A percentile compares a stretch with the other conserved stretches of the same genome.
Conservation (phyloP, 2,113 vertebrate genomes). For the Pseudorhombus dupliciocellatus region DNA sequence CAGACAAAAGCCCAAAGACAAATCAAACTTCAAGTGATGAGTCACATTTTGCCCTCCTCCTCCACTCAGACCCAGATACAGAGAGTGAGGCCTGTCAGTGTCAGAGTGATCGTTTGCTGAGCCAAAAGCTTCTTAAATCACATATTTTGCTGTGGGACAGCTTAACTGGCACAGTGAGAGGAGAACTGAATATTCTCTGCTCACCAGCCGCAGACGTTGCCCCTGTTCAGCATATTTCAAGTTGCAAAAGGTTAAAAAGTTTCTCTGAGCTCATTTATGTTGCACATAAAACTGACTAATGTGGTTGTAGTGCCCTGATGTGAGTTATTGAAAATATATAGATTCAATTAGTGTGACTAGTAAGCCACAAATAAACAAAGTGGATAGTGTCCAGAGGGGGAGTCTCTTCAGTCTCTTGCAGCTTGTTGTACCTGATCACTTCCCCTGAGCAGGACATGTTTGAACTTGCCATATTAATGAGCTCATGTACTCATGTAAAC, state of each 20-base stretch:
- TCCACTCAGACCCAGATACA: conserved; percentile 11
- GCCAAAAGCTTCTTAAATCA: conserved; percentile 52
- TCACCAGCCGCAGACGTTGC: conserved; percentile 16
- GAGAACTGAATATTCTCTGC: conserved; percentile 21
- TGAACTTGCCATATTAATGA: conserved; percentile 78
- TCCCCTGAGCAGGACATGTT: conserved; percentile 62
- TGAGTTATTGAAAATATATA: no score
- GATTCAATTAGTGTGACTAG: no score
- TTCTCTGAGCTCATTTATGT: neutral
- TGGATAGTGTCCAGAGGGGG: neutral
- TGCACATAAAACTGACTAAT: neutral
- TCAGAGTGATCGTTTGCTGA: conserved; percentile 24
- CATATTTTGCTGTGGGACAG: conserved; percentile 39
- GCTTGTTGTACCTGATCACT: conserved; percentile 8
- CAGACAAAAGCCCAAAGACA: neutral
- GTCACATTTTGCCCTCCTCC: neutral
- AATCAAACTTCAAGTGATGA: neutral
- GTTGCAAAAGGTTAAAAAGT: conserved; percentile 25
- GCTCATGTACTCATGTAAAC: conserved; percentile 65
- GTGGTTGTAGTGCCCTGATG: neutral
- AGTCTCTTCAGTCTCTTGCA: neutral
- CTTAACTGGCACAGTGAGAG: conserved; percentile 37
- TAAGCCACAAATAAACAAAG: conserved; percentile 9
- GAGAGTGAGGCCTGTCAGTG: conserved; percentile 11
- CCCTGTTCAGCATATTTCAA: conserved; percentile 5